These are phyloP conservation scores for Aspiorhynchus laticeps DNA, from an alignment of 2,113 vertebrate genomes.

Conservation along the genomic window DNA sequence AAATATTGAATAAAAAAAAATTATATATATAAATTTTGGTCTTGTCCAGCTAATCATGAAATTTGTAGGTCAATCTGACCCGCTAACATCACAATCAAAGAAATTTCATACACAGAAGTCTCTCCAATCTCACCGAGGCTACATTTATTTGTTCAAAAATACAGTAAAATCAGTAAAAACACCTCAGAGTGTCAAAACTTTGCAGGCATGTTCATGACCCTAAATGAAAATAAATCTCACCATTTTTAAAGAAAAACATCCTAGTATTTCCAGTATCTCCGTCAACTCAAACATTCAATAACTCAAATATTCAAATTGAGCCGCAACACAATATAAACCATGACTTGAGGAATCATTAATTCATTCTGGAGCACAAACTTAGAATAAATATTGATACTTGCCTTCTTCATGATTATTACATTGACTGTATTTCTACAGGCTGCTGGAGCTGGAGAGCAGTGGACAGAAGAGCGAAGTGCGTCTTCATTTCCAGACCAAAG, in stretches of 20 bases:
- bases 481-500: constrained; percentile 90
- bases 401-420: not conserved
- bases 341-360: not conserved
- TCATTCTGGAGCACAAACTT: not conserved
- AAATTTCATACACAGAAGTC: no score
- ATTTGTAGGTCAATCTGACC: no score
- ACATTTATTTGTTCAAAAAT: no score
- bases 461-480: constrained; percentile 94
- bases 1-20: no score
- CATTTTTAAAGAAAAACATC: not conserved
- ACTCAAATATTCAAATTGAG: not conserved
- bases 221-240: not conserved
- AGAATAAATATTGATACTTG: not conserved
- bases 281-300: not conserved
- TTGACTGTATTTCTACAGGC: constrained; percentile 71
- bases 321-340: not conserved
- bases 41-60: no score
- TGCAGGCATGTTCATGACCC: not conserved
- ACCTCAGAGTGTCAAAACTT: not conserved
- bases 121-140: no score
- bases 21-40: no score
- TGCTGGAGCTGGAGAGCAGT: constrained; percentile 95
- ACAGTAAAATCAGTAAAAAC: no score
- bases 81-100: no score
- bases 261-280: not conserved